A percentile compares a stretch with the other conserved stretches of the same genome.
Evolutionary conservation across 1,140 invertebrate species (phyloP).

Genomic region (Thaumetopoea pityocampa): DNA sequence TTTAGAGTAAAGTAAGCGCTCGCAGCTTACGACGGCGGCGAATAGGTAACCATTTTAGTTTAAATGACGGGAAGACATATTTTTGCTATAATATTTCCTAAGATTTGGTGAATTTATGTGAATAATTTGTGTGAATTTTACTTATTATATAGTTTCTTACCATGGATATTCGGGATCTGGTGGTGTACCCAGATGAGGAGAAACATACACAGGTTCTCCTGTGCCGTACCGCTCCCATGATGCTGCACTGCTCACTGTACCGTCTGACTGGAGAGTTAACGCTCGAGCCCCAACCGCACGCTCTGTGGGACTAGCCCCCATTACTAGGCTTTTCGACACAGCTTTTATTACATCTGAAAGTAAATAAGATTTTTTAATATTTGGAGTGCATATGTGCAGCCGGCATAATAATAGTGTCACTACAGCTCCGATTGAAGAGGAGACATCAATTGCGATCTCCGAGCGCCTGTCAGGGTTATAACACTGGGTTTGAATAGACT

Average conservation of each 20-base stretch:
- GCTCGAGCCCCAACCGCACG: slow-evolving; percentile 58
- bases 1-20: no score
- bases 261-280: slow-evolving; percentile 47
- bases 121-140: background rate
- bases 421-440: no score
- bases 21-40: no score
- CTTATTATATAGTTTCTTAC: slow-evolving; percentile 35
- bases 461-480: no score
- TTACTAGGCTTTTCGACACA: slow-evolving; percentile 62
- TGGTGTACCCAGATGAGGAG: slow-evolving; percentile 50
- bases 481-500: no score
- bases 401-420: no score
- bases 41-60: no score
- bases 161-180: slow-evolving; percentile 65
- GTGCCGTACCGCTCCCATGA: slow-evolving; percentile 55
- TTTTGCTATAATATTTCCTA: no score
- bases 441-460: no score
- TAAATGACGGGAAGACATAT: no score
- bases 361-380: background rate
- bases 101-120: no score
- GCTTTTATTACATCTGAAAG: slow-evolving; percentile 62
- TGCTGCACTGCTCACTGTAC: slow-evolving; percentile 51
- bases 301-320: slow-evolving; percentile 50
- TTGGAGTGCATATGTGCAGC: no score
- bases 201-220: slow-evolving; percentile 44